Conservation (phyloP, 2,888 invertebrate genomes). For the Cephalotes varians region DNA sequence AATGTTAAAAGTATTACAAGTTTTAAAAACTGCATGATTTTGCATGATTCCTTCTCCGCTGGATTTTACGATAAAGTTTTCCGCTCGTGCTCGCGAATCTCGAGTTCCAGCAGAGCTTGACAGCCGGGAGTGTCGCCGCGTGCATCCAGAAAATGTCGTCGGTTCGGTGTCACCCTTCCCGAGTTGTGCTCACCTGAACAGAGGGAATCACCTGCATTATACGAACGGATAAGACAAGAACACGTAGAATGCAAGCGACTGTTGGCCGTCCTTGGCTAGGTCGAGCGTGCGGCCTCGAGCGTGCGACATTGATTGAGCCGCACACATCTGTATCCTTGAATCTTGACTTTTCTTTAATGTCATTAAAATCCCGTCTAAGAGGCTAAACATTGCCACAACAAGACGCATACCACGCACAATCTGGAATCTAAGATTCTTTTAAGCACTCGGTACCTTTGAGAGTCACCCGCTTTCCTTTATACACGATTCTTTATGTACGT, state of each 20-base stretch:
- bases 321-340: conserved; percentile 76
- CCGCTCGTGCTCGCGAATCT: conserved; percentile 70
- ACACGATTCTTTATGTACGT: too few relatives aligned
- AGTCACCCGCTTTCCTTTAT: neutral
- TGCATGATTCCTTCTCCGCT: neutral
- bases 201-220: conserved; percentile 77
- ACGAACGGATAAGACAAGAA: conserved; percentile 81
- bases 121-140: conserved; percentile 62
- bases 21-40: neutral
- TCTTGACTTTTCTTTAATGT: conserved; percentile 69
- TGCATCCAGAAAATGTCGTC: conserved; percentile 82
- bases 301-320: conserved; percentile 82
- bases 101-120: conserved; percentile 44
- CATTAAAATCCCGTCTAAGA: conserved; percentile 62
- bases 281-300: conserved; percentile 81
- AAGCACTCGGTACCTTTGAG: neutral
- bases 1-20: neutral
- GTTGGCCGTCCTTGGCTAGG: conserved; percentile 84
- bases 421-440: neutral
- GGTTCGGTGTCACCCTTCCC: conserved; percentile 78
- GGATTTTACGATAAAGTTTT: conserved; percentile 47
- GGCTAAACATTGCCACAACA: conserved; percentile 15
- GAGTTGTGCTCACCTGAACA: conserved; percentile 73
- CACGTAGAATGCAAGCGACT: conserved; percentile 83
- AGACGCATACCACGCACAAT: neutral